Percentiles rank a stretch among this genome's conserved stretches.
These are phyloP conservation scores for Carduelis carduelis DNA, from an alignment of 2,797 vertebrate genomes.

Conservation along the genomic window DNA sequence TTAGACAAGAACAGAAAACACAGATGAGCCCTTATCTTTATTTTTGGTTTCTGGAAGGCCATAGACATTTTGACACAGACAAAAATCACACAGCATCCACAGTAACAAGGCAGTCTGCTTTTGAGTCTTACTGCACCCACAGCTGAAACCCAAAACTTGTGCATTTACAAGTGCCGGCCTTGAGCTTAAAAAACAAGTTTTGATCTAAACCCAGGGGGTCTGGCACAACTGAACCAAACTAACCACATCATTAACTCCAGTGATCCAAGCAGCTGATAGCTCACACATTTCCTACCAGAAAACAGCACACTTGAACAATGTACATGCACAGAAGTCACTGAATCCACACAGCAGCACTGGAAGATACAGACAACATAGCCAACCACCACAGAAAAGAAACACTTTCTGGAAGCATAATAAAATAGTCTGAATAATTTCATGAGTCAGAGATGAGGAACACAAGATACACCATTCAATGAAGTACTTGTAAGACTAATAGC, in stretches of 20 bases:
- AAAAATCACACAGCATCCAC: neutral
- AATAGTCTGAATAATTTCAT: neutral
- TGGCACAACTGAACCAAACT: neutral
- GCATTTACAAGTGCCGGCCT: neutral
- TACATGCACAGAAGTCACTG: neutral
- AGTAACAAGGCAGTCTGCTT: neutral
- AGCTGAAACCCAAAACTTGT: neutral
- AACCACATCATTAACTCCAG: neutral
- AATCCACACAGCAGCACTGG: neutral
- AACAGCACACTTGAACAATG: neutral
- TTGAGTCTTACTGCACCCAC: neutral
- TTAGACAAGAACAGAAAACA: neutral
- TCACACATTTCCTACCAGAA: neutral
- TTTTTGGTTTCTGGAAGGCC: neutral
- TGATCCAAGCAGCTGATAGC: neutral
- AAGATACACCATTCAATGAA: neutral
- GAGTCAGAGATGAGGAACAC: neutral
- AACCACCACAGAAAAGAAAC: neutral
- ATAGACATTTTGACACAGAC: neutral
- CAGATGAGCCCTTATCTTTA: neutral
- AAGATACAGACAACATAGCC: neutral
- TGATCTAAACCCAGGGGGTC: rapidly evolving
- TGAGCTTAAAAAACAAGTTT: neutral
- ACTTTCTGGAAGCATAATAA: neutral
- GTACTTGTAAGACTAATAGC: neutral